Evolutionary conservation across 37 sponge, comb jelly and placozoan genomes (phyloP).

Genomic region (Theonella swinhoei): DNA sequence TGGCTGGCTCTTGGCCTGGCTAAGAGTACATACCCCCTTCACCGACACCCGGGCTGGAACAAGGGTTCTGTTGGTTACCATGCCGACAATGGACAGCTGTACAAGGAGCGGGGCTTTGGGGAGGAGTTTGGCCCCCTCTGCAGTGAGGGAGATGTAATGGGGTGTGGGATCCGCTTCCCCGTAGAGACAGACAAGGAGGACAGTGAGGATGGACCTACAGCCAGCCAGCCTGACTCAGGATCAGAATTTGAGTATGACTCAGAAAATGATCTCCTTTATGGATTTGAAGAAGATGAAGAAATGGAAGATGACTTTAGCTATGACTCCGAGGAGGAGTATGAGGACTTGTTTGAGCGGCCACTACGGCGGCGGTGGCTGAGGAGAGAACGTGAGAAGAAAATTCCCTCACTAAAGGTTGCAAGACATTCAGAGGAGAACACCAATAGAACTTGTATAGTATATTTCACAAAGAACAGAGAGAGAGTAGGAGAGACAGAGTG

Average conservation of each 20-base stretch:
- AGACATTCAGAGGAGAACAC: background rate
- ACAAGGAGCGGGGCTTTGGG: constrained; percentile 58
- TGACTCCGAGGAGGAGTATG: constrained; percentile 17
- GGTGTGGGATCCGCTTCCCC: constrained; percentile 72
- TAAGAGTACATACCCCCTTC: constrained; percentile 61
- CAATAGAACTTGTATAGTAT: constrained; percentile 40
- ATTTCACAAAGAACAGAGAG: constrained; percentile 82
- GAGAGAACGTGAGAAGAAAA: background rate
- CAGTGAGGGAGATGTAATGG: constrained; percentile 63
- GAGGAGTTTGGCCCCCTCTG: constrained; percentile 73
- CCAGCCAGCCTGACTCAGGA: background rate
- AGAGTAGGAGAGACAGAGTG: constrained; percentile 66
- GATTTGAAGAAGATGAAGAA: background rate
- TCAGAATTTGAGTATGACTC: constrained; percentile 22
- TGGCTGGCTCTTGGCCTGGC: constrained; percentile 83
- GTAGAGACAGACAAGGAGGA: background rate
- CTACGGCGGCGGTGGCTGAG: background rate
- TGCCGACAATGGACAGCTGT: constrained; percentile 77
- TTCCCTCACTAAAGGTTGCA: background rate
- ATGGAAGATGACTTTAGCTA: constrained; percentile 8
- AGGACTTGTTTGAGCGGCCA: background rate
- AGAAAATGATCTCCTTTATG: background rate
- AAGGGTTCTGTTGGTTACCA: constrained; percentile 75
- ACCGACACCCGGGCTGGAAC: constrained; percentile 77
- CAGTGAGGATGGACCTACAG: background rate